A percentile compares a stretch with the other conserved stretches of the same genome.
Evolutionary conservation across 2,797 vertebrate species (phyloP).

Genomic region (Sebastes aleutianus): DNA sequence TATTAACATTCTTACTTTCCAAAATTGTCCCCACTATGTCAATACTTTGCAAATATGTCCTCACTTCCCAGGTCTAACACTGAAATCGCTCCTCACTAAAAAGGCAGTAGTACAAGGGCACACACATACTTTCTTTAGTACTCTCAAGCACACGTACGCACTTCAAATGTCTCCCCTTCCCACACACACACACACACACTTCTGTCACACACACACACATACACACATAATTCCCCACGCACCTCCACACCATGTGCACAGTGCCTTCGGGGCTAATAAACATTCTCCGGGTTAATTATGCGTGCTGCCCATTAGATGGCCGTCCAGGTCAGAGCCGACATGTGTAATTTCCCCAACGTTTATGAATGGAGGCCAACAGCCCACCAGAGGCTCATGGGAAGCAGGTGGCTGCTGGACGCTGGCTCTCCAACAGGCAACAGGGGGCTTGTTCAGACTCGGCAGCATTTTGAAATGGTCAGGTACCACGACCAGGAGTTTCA

Average conservation of each 20-base stretch:
- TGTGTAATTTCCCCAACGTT: slow-evolving; percentile 66
- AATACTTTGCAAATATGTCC: not conserved
- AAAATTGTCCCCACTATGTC: not conserved
- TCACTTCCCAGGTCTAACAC: not conserved
- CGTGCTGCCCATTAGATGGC: slow-evolving; percentile 54
- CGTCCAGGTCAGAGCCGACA: slow-evolving; percentile 54
- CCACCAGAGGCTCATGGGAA: slow-evolving; percentile 58
- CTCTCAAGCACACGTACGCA: not conserved
- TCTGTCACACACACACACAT: not conserved
- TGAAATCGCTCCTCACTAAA: not conserved
- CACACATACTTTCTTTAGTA: not conserved
- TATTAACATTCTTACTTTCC: not conserved
- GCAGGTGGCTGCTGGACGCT: slow-evolving; percentile 63
- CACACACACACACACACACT: not conserved
- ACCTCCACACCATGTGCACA: not conserved
- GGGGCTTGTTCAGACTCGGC: slow-evolving; percentile 44
- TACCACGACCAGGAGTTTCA: not conserved
- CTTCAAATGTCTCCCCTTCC: not conserved
- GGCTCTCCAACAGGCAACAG: slow-evolving; percentile 15
- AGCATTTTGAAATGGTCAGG: slow-evolving; percentile 25
- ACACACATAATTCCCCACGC: not conserved
- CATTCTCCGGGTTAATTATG: slow-evolving; percentile 66
- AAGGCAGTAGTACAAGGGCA: not conserved
- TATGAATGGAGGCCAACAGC: slow-evolving; percentile 60
- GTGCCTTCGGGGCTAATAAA: slow-evolving; percentile 59